Percentiles rank a stretch among this genome's conserved stretches.
Evolutionary conservation across 2,888 invertebrate species (phyloP).

Genomic region (Seira ritae): DNA sequence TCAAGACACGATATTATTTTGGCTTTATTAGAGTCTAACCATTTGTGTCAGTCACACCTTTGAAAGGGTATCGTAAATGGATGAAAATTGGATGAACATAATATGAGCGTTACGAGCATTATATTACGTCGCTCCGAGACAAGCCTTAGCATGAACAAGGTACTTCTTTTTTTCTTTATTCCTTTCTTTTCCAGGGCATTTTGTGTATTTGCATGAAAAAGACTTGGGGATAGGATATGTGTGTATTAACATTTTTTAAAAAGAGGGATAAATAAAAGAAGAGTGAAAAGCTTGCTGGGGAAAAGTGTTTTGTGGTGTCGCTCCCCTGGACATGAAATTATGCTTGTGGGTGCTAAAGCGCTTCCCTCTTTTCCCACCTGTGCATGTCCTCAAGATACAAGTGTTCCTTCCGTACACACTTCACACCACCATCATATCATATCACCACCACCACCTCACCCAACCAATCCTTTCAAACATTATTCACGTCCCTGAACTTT

Average conservation of each 20-base stretch:
- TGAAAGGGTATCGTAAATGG: not conserved
- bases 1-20: not conserved
- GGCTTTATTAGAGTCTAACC: not conserved
- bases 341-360: not conserved
- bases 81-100: not conserved
- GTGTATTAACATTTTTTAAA: not conserved
- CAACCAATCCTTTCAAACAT: too few relatives aligned
- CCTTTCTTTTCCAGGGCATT: not conserved
- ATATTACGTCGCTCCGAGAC: not conserved
- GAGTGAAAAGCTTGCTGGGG: not conserved
- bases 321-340: slow-evolving; percentile 5
- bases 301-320: slow-evolving; percentile 15
- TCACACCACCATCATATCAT: not conserved
- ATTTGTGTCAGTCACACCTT: slow-evolving; percentile 10
- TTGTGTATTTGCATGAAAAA: slow-evolving; percentile 11
- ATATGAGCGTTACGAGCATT: not conserved
- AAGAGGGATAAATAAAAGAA: slow-evolving; percentile 5
- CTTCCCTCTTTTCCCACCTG: not conserved
- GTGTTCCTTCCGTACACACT: slow-evolving; percentile 5
- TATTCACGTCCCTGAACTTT: too few relatives aligned
- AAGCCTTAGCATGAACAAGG: too few relatives aligned
- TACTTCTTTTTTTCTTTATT: not conserved
- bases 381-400: slow-evolving; percentile 1
- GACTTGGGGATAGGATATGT: not conserved
- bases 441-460: not conserved